Conservation (phyloP, 2,113 vertebrate species). For the Helogale parvula region DNA sequence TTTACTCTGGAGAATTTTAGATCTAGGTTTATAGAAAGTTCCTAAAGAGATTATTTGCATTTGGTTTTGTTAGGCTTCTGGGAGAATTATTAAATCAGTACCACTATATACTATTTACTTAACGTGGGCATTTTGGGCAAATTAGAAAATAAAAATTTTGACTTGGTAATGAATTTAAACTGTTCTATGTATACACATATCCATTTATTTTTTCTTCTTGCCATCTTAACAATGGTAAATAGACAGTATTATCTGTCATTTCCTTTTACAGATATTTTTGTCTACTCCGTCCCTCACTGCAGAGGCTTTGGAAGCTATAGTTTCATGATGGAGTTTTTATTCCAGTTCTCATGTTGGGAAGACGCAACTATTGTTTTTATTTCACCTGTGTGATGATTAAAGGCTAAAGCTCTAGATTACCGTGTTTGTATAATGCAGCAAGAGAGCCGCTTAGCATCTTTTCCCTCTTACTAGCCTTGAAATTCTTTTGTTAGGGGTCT, state of each 20-base stretch:
- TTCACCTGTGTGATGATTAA: not conserved
- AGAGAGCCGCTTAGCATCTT: not conserved
- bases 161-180: not conserved
- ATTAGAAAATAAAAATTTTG: constrained; percentile 11
- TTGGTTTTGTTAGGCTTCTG: not conserved
- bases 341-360: not conserved
- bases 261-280: not conserved
- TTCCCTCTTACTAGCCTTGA: not conserved
- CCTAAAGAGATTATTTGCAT: not conserved
- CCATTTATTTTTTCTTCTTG: not conserved
- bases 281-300: not conserved
- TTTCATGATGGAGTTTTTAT: not conserved
- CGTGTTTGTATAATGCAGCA: not conserved
- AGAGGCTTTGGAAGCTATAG: not conserved
- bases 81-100: not conserved
- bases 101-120: not conserved
- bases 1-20: not conserved
- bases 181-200: not conserved
- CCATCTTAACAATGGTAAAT: not conserved
- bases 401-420: not conserved
- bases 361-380: not conserved
- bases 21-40: not conserved
- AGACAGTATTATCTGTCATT: not conserved
- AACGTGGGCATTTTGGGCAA: not conserved
- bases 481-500: not conserved